Evolutionary conservation across 2,797 vertebrate genomes (phyloP).

Genomic region (Orestias chungarensis): DNA sequence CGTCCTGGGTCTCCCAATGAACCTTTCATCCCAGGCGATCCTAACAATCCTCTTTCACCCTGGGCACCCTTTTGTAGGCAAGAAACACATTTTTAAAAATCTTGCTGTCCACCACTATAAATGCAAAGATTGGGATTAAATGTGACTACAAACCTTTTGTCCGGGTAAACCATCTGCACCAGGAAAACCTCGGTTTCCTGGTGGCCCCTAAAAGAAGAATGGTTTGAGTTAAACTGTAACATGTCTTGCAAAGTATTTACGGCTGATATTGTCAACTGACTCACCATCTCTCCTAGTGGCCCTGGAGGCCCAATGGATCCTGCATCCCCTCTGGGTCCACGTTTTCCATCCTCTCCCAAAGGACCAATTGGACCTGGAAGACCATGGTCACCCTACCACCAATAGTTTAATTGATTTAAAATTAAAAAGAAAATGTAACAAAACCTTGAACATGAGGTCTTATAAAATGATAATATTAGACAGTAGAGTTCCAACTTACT

Average conservation of each 20-base stretch:
- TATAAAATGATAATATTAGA: not conserved
- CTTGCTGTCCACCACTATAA: not conserved
- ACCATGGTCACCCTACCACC: slow-evolving; percentile 86
- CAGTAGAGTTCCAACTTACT: slow-evolving; percentile 74
- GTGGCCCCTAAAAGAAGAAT: slow-evolving; percentile 58
- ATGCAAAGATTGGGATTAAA: not conserved
- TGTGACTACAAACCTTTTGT: slow-evolving; percentile 59
- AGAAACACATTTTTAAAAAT: slow-evolving; percentile 10
- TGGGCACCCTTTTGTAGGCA: slow-evolving; percentile 85
- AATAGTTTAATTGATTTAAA: not conserved
- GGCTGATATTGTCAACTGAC: slow-evolving; percentile 21
- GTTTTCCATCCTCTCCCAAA: slow-evolving; percentile 94
- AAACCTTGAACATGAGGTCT: not conserved
- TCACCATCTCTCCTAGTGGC: slow-evolving; percentile 90
- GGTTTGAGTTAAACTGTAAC: not conserved
- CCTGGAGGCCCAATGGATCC: slow-evolving; percentile 85
- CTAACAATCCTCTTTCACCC: slow-evolving; percentile 89
- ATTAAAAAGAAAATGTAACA: not conserved
- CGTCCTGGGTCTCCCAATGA: slow-evolving; percentile 90
- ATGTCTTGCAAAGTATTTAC: not conserved
- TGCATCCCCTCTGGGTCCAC: slow-evolving; percentile 86
- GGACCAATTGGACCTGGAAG: slow-evolving; percentile 85
- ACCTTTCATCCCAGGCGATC: slow-evolving; percentile 88
- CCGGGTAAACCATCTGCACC: slow-evolving; percentile 75
- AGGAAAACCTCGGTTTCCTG: slow-evolving; percentile 78